Conservation (phyloP, 2,888 invertebrate genomes). For the Stenodera caucasica region DNA sequence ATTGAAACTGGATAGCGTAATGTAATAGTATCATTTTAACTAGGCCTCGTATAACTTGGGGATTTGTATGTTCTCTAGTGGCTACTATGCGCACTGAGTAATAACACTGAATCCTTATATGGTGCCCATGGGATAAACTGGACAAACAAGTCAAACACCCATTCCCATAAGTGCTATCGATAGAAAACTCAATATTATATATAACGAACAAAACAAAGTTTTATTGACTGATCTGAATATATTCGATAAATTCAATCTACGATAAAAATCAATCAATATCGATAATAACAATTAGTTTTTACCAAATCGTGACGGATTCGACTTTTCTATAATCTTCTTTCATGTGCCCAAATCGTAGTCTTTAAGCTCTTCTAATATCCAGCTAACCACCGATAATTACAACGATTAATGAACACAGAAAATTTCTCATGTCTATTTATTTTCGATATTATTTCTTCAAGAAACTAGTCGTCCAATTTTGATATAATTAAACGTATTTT, state of each 20-base stretch:
- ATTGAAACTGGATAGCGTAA: constrained; percentile 17
- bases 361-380: constrained; percentile 6
- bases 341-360: no score
- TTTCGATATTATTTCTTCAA: neutral
- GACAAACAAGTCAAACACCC: constrained; percentile 33
- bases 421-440: neutral
- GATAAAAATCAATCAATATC: neutral
- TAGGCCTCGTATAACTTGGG: constrained; percentile 33
- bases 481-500: neutral
- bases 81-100: constrained; percentile 32
- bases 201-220: constrained; percentile 27
- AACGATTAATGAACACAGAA: constrained; percentile 1
- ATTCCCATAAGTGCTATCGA: constrained; percentile 30
- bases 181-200: constrained; percentile 27
- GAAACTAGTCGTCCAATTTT: neutral
- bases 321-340: constrained; percentile 4
- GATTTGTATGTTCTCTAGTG: constrained; percentile 32
- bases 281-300: neutral
- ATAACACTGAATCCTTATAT: constrained; percentile 39
- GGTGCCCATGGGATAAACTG: constrained; percentile 27
- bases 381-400: constrained; percentile 3
- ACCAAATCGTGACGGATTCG: constrained; percentile 3
- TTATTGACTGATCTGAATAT: constrained; percentile 14
- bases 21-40: constrained; percentile 32
- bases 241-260: no score